These are phyloP conservation scores for Fundulus diaphanus DNA, from an alignment of 2,797 vertebrate genomes.

Conservation along the genomic window DNA sequence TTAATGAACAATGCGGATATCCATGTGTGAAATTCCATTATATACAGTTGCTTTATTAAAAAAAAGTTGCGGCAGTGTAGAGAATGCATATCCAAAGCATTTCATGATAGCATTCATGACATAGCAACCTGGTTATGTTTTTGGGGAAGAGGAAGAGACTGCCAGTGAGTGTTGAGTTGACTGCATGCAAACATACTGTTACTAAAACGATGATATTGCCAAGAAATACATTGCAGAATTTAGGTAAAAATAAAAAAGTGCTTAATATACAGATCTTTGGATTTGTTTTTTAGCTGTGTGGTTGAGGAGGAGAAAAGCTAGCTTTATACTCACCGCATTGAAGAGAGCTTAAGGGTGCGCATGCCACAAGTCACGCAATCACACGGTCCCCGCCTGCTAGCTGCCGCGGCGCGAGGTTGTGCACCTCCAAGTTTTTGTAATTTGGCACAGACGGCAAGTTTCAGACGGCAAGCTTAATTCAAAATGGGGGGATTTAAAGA, in stretches of 20 bases:
- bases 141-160: neutral
- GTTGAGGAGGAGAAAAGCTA: too few relatives aligned
- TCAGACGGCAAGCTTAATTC: too few relatives aligned
- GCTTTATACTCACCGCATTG: too few relatives aligned
- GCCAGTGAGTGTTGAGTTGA: neutral
- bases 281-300: too few relatives aligned
- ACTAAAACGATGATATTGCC: neutral
- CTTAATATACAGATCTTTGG: too few relatives aligned
- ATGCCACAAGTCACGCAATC: too few relatives aligned
- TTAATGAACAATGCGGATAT: slow-evolving; percentile 6
- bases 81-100: neutral
- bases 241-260: neutral
- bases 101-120: neutral
- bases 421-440: too few relatives aligned
- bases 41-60: neutral
- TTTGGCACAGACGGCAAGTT: too few relatives aligned
- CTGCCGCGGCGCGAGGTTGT: too few relatives aligned
- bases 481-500: too few relatives aligned
- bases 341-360: too few relatives aligned
- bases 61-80: neutral
- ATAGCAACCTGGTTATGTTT: neutral
- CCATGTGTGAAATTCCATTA: neutral
- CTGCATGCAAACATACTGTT: neutral
- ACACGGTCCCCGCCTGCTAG: too few relatives aligned
- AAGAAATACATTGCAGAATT: neutral